Percentiles rank a stretch among this genome's conserved stretches.
Evolutionary conservation across 2,797 vertebrate species (phyloP).

Genomic region (Lithobates sylvaticus): DNA sequence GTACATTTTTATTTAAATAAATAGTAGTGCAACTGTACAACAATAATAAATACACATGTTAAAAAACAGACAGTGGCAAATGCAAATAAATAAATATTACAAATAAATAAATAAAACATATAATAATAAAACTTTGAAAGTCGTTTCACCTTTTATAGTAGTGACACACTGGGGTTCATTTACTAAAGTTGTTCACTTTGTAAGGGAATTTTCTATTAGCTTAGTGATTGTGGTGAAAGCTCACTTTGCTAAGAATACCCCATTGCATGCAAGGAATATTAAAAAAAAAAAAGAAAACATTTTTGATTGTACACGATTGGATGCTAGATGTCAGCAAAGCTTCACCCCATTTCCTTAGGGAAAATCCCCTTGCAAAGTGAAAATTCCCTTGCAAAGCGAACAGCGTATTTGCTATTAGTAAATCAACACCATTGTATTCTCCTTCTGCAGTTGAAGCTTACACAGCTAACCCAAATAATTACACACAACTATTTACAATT

Average conservation of each 20-base stretch:
- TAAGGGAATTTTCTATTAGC: too few species aligned
- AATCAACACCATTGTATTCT: background rate
- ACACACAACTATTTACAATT: background rate
- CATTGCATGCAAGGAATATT: too few species aligned
- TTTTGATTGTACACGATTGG: too few species aligned
- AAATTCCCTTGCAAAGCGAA: too few species aligned
- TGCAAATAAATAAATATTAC: conserved; percentile 36
- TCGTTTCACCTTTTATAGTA: background rate
- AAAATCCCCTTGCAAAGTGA: too few species aligned
- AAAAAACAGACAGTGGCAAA: conserved; percentile 16
- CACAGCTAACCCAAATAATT: background rate
- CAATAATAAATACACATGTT: conserved; percentile 30
- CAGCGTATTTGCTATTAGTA: too few species aligned
- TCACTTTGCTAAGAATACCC: too few species aligned
- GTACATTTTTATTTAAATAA: conserved; percentile 53
- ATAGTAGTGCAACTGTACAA: conserved; percentile 22
- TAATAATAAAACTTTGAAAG: background rate
- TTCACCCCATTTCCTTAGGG: too few species aligned
- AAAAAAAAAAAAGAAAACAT: too few species aligned
- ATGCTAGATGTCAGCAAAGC: too few species aligned
- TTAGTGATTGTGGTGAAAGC: too few species aligned
- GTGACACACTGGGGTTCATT: background rate
- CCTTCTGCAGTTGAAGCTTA: background rate
- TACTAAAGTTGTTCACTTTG: too few species aligned
- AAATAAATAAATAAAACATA: conserved; percentile 50